Evolutionary conservation across 2,113 vertebrate genomes (phyloP).

Genomic region (Vimba vimba): DNA sequence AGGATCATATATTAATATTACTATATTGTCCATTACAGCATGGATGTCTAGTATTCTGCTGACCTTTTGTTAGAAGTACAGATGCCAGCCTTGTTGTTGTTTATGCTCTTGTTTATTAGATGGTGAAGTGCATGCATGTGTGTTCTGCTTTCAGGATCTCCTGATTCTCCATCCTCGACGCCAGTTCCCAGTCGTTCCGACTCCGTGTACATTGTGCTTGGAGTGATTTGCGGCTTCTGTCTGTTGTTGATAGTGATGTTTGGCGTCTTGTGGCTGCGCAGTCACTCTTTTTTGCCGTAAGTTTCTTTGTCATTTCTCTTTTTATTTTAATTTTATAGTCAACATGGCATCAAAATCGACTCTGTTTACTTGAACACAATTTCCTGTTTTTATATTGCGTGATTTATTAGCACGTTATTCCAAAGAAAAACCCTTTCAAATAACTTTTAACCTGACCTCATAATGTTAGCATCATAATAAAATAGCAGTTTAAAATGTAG

Average conservation of each 20-base stretch:
- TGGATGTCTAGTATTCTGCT: neutral
- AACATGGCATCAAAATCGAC: neutral
- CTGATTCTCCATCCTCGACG: slow-evolving; percentile 76
- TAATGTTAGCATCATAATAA: too few relatives aligned
- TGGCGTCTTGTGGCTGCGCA: slow-evolving; percentile 75
- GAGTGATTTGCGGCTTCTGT: slow-evolving; percentile 77
- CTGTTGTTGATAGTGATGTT: slow-evolving; percentile 80
- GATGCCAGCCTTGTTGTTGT: neutral
- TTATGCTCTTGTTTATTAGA: neutral
- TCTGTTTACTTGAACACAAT: neutral
- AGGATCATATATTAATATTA: neutral
- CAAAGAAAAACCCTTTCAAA: neutral
- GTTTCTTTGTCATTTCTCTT: slow-evolving; percentile 45
- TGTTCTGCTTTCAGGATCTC: slow-evolving; percentile 34
- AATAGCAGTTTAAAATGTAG: too few relatives aligned
- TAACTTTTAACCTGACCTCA: too few relatives aligned
- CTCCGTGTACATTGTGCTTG: slow-evolving; percentile 76
- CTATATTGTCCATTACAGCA: neutral
- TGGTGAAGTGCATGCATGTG: neutral
- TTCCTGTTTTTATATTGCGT: neutral
- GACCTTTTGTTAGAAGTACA: neutral
- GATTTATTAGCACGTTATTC: neutral
- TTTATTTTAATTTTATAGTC: neutral
- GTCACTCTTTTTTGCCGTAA: slow-evolving; percentile 83
- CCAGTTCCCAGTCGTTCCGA: slow-evolving; percentile 71